A percentile compares a stretch with the other conserved stretches of the same genome.
phyloP scores from a whole-genome alignment of 1,140 invertebrate genomes.

The Drosophila tani region DNA sequence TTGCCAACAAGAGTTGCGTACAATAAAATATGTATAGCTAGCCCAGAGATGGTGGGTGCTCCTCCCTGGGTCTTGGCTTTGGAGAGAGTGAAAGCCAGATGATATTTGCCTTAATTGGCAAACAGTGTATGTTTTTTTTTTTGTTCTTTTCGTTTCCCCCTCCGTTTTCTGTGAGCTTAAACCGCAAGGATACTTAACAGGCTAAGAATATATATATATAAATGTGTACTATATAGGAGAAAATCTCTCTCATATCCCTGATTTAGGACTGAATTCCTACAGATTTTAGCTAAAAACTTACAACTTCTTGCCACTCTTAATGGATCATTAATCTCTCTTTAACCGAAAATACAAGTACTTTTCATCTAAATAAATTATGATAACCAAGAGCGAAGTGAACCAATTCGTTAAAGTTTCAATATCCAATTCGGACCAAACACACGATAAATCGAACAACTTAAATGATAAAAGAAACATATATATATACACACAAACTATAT shows the following conservation, averaged over 20 bases:
- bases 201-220: slow-evolving; percentile 1
- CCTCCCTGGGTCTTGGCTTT: background rate
- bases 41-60: slow-evolving; percentile 15
- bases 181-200: slow-evolving; percentile 18
- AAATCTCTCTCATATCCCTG: slow-evolving; percentile 60
- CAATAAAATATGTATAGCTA: slow-evolving; percentile 65
- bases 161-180: slow-evolving; percentile 20
- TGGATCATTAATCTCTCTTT: slow-evolving; percentile 28
- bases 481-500: slow-evolving; percentile 18
- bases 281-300: slow-evolving; percentile 27
- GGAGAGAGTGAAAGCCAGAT: slow-evolving; percentile 5
- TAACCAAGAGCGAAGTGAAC: slow-evolving; percentile 53
- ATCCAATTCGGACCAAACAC: slow-evolving; percentile 73
- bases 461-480: slow-evolving; percentile 19
- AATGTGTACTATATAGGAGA: slow-evolving; percentile 2
- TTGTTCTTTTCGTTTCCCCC: too few species aligned
- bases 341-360: slow-evolving; percentile 20
- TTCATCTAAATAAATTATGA: slow-evolving; percentile 24
- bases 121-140: slow-evolving; percentile 26
- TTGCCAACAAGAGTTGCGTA: slow-evolving; percentile 59
- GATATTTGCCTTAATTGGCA: slow-evolving; percentile 47
- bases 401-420: slow-evolving; percentile 74
- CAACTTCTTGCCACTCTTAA: slow-evolving; percentile 19
- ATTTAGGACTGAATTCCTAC: slow-evolving; percentile 62
- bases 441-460: slow-evolving; percentile 50